Base-by-base conservation (phyloP, 2,797 vertebrate species). In the Lepilemur ruficaudatus region DNA sequence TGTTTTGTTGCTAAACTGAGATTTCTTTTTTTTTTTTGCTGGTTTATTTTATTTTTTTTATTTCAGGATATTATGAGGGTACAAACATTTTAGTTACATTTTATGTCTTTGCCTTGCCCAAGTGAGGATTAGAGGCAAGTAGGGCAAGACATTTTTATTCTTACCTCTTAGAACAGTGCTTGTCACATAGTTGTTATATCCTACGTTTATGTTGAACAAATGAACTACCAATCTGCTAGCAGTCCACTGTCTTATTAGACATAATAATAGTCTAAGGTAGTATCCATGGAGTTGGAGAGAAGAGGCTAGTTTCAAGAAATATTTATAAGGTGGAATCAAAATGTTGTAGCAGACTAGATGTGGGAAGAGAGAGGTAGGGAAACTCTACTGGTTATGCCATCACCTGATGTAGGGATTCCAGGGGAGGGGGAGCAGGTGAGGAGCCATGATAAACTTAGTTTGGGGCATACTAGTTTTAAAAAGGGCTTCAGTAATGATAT, bases 291-390 rank as follows among this genome's bases (percentile, higher is more conserved):
- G 55, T 90, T 84, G 52, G 41, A 87, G 81, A 89, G 14, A 83
- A 95, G 38, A 55, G 12, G 23, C 55, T 84, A 67, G 41, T 85
- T 95, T 65, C 14, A 61, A 87, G 41, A 97, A 95, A 50, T 91
- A 67, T 82, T 90, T 92, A n/a, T 79, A 94, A 93, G 14, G 5
- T 83, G 1, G 14, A 80, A 59, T 93, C 22, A 92, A 84, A 92
- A 59, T 50, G n/a, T 38, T 88, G 32, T 81, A 93, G 35, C 46
- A 91, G 18, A 84, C 75, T 78, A 96, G 46, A 43, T 83, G 32
- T 86, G 35, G 38, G 67, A 84, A 94, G 69, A 89, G 30, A 67
- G 15, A 85, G 13, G n/a, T 88, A 48, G 38, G 61, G 50, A 88
- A 87, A 25, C 23, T 83, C 5, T 80, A 59, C n/a, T 94, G 46